Conservation (phyloP, 2,113 vertebrate species). For the Ceyx cyanopectus region DNA sequence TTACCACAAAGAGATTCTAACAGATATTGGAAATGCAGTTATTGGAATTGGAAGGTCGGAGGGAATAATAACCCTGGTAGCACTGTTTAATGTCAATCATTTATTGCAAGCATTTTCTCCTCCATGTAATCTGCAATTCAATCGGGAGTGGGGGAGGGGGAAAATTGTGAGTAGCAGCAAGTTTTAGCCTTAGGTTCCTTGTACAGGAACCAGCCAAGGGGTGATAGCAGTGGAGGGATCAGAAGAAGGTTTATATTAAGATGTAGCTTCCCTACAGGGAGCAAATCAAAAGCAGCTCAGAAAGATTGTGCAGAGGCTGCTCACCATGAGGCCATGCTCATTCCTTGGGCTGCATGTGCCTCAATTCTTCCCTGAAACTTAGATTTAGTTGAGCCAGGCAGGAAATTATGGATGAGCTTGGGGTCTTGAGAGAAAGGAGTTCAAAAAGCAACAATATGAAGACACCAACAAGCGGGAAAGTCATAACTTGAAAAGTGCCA, state of each 20-base stretch:
- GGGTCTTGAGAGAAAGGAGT: neutral
- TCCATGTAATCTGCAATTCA: neutral
- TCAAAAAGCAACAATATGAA: conserved; percentile 4
- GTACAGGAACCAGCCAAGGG: neutral
- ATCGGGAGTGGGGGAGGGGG: neutral
- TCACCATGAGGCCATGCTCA: neutral
- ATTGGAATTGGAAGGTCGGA: conserved; percentile 7
- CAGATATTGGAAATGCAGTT: neutral
- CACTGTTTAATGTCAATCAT: neutral
- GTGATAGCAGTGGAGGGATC: neutral
- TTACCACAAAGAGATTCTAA: neutral
- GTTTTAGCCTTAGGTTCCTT: neutral
- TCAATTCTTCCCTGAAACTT: neutral
- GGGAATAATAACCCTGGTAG: neutral
- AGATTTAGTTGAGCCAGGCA: conserved; percentile 19
- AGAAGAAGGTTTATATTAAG: neutral
- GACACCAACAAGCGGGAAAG: neutral
- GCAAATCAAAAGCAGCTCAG: neutral
- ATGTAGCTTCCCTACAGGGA: neutral
- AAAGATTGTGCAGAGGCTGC: neutral
- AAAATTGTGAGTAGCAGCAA: neutral
- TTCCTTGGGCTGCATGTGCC: neutral
- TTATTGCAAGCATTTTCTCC: neutral
- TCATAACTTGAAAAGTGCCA: conserved; percentile 9
- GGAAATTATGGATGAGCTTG: neutral